Conservation (phyloP, 2,888 invertebrate species). For the Chaitophorus viminalis region DNA sequence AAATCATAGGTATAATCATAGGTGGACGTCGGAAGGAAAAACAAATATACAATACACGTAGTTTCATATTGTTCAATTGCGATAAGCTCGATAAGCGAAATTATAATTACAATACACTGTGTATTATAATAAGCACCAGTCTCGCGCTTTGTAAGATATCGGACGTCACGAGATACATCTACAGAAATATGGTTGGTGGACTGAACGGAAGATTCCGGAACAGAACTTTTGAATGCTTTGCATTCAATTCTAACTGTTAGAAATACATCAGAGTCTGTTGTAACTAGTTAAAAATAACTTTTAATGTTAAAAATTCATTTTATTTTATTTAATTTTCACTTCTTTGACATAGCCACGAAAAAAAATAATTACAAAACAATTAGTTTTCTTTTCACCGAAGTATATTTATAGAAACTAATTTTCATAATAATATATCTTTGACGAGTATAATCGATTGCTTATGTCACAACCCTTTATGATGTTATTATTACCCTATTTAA, state of each 20-base stretch:
- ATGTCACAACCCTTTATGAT: background rate
- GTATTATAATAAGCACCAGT: background rate
- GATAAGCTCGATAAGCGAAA: background rate
- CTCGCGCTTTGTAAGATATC: background rate
- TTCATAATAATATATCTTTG: background rate
- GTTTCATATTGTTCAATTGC: background rate
- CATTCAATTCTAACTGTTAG: conserved; percentile 6
- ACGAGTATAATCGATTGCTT: conserved; percentile 11
- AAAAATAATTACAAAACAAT: conserved; percentile 12
- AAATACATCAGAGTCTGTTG: background rate
- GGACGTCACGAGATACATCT: background rate
- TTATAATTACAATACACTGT: background rate
- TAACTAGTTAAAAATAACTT: conserved; percentile 36
- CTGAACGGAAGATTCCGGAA: background rate
- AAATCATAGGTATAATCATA: background rate
- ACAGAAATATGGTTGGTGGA: background rate
- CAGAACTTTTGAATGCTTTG: conserved; percentile 11
- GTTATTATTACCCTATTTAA: background rate
- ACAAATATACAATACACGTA: background rate
- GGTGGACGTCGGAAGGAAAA: background rate
- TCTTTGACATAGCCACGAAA: conserved; percentile 18
- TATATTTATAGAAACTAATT: conserved; percentile 32
- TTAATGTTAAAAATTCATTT: conserved; percentile 18
- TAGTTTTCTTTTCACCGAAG: background rate
- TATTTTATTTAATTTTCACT: conserved; percentile 30